Conservation (phyloP, 2,113 vertebrate genomes). For the Heliornis fulica region DNA sequence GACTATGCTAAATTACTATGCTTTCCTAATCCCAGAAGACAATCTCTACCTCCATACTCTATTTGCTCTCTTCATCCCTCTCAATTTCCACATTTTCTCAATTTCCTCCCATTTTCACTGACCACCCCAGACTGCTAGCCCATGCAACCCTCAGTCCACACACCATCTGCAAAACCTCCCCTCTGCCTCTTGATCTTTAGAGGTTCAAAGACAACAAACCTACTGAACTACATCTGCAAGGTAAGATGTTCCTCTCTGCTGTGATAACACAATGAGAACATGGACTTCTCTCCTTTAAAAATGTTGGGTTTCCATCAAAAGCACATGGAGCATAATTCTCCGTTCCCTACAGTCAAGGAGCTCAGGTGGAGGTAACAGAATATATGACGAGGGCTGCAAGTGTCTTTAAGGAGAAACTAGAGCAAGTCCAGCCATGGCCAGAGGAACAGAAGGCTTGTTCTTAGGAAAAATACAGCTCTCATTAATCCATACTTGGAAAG, state of each 20-base stretch:
- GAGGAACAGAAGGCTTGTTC: background rate
- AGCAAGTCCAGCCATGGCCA: background rate
- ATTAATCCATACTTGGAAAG: conserved; percentile 15
- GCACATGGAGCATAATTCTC: rapidly evolving
- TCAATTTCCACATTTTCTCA: background rate
- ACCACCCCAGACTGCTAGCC: background rate
- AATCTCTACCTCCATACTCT: background rate
- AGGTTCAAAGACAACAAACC: background rate
- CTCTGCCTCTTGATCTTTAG: background rate
- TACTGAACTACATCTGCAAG: background rate
- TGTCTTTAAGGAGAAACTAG: background rate
- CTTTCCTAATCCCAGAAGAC: background rate
- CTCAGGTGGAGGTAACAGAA: background rate
- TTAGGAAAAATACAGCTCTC: background rate
- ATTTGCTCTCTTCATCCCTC: background rate
- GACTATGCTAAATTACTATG: background rate
- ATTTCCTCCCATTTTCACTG: background rate
- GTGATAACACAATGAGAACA: rapidly evolving
- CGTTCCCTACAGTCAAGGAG: background rate
- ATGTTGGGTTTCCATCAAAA: rapidly evolving
- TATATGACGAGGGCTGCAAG: rapidly evolving
- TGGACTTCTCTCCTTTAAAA: background rate
- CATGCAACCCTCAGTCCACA: background rate
- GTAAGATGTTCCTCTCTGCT: background rate
- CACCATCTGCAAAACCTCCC: background rate